These are phyloP conservation scores for Phytoseiulus persimilis DNA, from an alignment of 2,888 invertebrate genomes.

Conservation along the genomic window DNA sequence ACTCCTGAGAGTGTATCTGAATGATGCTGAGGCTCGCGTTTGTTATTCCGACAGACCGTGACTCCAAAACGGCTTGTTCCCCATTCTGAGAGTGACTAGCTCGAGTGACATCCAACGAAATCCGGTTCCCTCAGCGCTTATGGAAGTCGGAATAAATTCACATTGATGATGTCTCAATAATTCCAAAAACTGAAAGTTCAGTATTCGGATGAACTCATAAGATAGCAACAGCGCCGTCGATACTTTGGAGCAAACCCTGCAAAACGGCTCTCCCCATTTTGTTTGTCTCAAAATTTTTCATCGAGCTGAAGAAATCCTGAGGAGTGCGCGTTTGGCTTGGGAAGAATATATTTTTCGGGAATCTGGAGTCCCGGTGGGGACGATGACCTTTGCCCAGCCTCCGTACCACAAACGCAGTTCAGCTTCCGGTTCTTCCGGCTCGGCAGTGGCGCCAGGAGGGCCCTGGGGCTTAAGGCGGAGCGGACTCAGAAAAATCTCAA, in stretches of 20 bases:
- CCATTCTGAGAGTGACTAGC: background rate
- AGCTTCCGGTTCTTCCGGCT: background rate
- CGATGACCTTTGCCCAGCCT: background rate
- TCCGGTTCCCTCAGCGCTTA: background rate
- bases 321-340: background rate
- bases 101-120: background rate
- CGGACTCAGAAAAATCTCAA: background rate
- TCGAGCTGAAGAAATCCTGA: background rate
- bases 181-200: background rate
- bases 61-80: background rate
- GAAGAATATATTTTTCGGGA: background rate
- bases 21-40: background rate
- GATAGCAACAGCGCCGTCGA: background rate
- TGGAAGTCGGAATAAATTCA: background rate
- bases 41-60: background rate
- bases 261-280: background rate
- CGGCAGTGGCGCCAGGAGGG: background rate
- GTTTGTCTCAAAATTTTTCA: background rate
- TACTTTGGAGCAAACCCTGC: background rate
- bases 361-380: background rate
- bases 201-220: background rate
- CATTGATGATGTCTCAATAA: background rate
- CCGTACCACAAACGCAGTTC: background rate
- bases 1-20: background rate
- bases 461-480: background rate